Conservation (phyloP, 2,888 invertebrate species). For the Eudemis profundana region DNA sequence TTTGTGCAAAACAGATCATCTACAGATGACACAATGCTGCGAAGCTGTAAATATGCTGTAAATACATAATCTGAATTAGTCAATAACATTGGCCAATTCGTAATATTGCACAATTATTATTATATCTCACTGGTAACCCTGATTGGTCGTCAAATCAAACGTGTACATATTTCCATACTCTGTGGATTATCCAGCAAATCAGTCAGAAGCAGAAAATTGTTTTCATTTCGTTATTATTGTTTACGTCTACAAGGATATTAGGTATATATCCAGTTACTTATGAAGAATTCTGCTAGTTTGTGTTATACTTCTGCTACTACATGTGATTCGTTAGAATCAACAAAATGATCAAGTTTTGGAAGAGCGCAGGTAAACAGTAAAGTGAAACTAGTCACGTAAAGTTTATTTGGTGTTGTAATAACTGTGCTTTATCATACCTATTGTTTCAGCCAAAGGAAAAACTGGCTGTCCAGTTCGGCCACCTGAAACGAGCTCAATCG, state of each 20-base stretch:
- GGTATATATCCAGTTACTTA: slow-evolving; percentile 52
- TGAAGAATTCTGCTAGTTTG: slow-evolving; percentile 57
- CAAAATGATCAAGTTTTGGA: slow-evolving; percentile 92
- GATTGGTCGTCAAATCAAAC: slow-evolving; percentile 9
- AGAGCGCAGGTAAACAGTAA: slow-evolving; percentile 86
- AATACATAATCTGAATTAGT: background rate
- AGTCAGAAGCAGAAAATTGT: slow-evolving; percentile 55
- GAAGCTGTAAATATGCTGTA: too few species aligned
- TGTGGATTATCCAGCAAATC: slow-evolving; percentile 27
- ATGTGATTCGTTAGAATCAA: slow-evolving; percentile 49
- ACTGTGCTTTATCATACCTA: slow-evolving; percentile 40
- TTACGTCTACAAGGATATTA: slow-evolving; percentile 62
- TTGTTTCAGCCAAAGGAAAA: slow-evolving; percentile 80
- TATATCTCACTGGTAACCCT: slow-evolving; percentile 3
- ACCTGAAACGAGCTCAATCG: slow-evolving; percentile 64
- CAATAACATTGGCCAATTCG: background rate
- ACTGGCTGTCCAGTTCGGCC: slow-evolving; percentile 80
- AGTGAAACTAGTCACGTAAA: slow-evolving; percentile 43
- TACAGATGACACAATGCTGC: too few species aligned
- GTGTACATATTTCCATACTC: slow-evolving; percentile 20
- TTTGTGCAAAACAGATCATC: too few species aligned
- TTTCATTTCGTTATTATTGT: slow-evolving; percentile 67
- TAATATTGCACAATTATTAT: background rate
- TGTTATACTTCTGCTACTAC: slow-evolving; percentile 50
- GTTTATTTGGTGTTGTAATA: slow-evolving; percentile 39